Conservation (phyloP, 2,113 vertebrate genomes). For the Phrynocephalus versicolor region DNA sequence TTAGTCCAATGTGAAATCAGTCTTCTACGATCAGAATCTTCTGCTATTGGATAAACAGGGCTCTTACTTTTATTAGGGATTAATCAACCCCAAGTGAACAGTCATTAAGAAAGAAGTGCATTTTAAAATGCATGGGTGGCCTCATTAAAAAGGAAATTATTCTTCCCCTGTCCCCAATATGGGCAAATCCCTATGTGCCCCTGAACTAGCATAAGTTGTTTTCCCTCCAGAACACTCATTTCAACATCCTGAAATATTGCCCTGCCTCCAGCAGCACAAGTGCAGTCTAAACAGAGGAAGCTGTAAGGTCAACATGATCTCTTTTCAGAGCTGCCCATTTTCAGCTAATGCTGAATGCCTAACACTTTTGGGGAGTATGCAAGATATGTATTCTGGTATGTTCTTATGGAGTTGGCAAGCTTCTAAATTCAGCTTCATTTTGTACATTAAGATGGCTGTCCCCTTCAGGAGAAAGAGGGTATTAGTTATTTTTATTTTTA, state of each 20-base stretch:
- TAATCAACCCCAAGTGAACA: not conserved
- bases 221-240: not conserved
- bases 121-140: not conserved
- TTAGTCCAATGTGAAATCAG: not conserved
- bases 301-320: too few species aligned
- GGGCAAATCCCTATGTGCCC: not conserved
- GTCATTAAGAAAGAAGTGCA: not conserved
- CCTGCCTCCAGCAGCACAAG: not conserved
- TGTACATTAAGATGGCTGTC: slow-evolving; percentile 55
- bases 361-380: not conserved
- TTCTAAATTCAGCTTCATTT: slow-evolving; percentile 5
- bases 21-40: not conserved
- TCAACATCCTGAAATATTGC: too few species aligned
- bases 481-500: not conserved
- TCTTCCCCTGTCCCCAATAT: not conserved
- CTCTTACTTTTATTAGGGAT: not conserved
- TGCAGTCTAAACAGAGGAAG: not conserved
- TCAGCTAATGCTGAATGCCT: not conserved
- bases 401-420: not conserved
- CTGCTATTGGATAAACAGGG: not conserved
- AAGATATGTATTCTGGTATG: not conserved
- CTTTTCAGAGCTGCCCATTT: not conserved
- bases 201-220: not conserved
- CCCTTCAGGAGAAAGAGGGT: slow-evolving; percentile 47
- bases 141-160: not conserved